phyloP scores from a whole-genome alignment of 2,113 vertebrate species.

The Sylvia atricapilla region DNA sequence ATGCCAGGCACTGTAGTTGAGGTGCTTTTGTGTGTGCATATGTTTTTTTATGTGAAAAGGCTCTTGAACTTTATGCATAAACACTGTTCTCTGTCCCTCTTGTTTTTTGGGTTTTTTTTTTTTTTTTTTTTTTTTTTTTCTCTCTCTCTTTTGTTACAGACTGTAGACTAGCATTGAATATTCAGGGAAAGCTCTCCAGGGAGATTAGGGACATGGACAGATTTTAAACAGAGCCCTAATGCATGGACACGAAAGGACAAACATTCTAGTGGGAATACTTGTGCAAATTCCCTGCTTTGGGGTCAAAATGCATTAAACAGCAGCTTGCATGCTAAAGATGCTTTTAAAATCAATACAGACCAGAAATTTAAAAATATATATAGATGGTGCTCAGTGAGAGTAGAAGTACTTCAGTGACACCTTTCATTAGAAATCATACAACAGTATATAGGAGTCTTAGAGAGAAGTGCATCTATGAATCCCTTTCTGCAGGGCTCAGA shows the following conservation, averaged over 20 bases:
- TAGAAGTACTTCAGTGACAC: background rate
- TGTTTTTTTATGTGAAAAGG: slow-evolving; percentile 2
- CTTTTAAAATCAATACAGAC: slow-evolving; percentile 12
- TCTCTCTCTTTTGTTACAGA: background rate
- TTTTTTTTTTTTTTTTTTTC: no score
- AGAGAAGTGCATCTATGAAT: background rate
- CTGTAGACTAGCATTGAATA: slow-evolving; percentile 31
- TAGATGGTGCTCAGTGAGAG: background rate
- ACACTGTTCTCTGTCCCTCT: background rate
- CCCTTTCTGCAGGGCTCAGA: background rate
- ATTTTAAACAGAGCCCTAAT: slow-evolving; percentile 52
- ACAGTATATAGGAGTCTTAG: background rate
- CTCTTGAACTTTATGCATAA: slow-evolving; percentile 9
- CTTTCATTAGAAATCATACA: background rate
- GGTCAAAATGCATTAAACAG: slow-evolving; percentile 30
- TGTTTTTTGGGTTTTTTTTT: no score
- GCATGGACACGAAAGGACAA: slow-evolving; percentile 27
- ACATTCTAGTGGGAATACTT: slow-evolving; percentile 38
- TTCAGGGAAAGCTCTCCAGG: slow-evolving; percentile 37
- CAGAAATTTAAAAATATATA: background rate
- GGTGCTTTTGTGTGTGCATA: background rate
- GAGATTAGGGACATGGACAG: slow-evolving; percentile 49
- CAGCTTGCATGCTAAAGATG: background rate
- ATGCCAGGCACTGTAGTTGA: background rate
- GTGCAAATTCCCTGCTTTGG: slow-evolving; percentile 7